phyloP scores from a whole-genome alignment of 2,797 vertebrate genomes.

The Catostomus latipinnis region DNA sequence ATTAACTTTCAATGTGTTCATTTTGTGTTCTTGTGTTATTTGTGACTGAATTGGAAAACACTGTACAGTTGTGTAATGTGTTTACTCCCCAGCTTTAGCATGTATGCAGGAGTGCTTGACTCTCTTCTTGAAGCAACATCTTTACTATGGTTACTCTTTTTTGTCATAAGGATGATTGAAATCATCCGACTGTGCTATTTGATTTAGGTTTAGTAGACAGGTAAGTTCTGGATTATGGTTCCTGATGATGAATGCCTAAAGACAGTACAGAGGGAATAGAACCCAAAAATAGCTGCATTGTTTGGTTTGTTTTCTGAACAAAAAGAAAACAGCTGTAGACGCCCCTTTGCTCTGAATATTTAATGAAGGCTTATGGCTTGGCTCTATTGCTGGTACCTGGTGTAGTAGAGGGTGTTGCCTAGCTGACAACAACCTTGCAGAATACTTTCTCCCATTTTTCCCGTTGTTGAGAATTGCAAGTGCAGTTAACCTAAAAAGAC shows the following conservation, averaged over 20 bases:
- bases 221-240: conserved; percentile 24
- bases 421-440: background rate
- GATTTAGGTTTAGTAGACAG: conserved; percentile 3
- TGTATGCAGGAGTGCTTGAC: too few species aligned
- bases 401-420: conserved; percentile 18
- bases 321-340: conserved; percentile 52
- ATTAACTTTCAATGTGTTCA: too few species aligned
- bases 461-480: conserved; percentile 4
- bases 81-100: too few species aligned
- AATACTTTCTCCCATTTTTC: conserved; percentile 5
- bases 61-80: too few species aligned
- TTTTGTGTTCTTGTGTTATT: too few species aligned
- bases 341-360: conserved; percentile 40
- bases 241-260: conserved; percentile 17
- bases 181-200: background rate
- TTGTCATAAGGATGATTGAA: too few species aligned
- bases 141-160: too few species aligned
- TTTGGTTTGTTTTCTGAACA: conserved; percentile 39
- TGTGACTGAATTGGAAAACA: too few species aligned
- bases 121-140: too few species aligned
- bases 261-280: conserved; percentile 10
- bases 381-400: background rate
- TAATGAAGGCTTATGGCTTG: conserved; percentile 41
- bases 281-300: conserved; percentile 27
- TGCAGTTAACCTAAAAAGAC: background rate